Base-by-base conservation (phyloP, 2,113 vertebrate genomes). In the Sturnus vulgaris region DNA sequence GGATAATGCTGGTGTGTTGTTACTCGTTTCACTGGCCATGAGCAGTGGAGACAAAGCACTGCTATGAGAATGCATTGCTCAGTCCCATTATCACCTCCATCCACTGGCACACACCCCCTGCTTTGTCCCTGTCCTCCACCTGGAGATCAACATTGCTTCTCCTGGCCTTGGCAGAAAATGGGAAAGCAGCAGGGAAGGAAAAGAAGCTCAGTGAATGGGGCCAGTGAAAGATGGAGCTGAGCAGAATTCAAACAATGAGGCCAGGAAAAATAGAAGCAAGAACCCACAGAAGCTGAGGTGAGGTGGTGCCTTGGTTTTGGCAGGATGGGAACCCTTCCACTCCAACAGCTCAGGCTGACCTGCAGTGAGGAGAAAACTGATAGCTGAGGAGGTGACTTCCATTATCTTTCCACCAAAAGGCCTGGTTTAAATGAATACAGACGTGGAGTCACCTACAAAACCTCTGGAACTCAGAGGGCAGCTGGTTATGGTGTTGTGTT, bases 51-150 rank as follows among this genome's bases (percentile, higher is more conserved):
- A 72, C 40, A 71, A 69, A 33, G 77, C 72, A 82, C 23, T 78
- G 56, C 73, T 52, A 52, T 56, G 90, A 55, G 95, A 85, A 66
- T 31, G 1, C 50, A 52, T 30, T 3, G 7, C 59, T 72, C 59
- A 68, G 35, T 68, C 12, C 35, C 59, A 22, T 1, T 9, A 5
- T 47, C 82, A 90, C 30, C 59, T 69, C 59, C 65, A 44, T 12
- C 65, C 22, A 16, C 64, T 30, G 2, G 44, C 14, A 77, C 35
- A 23, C 0, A 1, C 77, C 28, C 22, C 28, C 16, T 0, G 0
- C 1, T 4, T 25, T 49, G 64, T 60, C 52, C 64, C 53, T 42
- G 31, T 49, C 40, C 53, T 39, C 22, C 0, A 1, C 39, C 35
- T 0, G 0, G 23, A 52, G 28, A 71, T 49, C 22, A 61, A 14